Base-by-base conservation (phyloP, 2,797 vertebrate genomes). In the Coregonus suidteri region DNA sequence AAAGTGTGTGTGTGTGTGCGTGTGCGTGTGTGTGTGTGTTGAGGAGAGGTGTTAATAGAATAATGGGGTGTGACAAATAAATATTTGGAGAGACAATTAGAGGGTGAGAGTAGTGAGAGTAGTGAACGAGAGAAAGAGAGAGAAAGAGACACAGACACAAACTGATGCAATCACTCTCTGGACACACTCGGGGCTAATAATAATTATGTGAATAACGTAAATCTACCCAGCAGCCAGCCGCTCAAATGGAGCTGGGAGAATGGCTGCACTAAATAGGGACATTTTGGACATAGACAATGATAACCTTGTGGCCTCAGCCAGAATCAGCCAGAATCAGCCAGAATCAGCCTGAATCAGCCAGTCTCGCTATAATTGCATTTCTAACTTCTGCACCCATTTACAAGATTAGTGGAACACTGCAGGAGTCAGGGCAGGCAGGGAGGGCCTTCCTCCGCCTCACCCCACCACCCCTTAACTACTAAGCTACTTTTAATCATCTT, bases 281-380 rank as follows among this genome's bases (percentile, higher is more conserved):
- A 25, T 25, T 25, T 25, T 25, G 25, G 25, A n/a, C 54, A 18
- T 4, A 56, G 54, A 56, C 18, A 56, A 56, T 56, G 20, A 47
- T 41, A 1, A 47, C 35, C 37, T 25, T 77, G 11, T 14, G 84
- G 62, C 76, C 64, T 79, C 62, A 80, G 41, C 53, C 77, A 78
- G 77, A 25, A 25, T 25, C 25, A 25, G 25, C 25, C 25, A 25
- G 25, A 25, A 25, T 25, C 25, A 25, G 25, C 25, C 25, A 25
- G 25, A 25, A 25, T 25, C 25, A 25, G 25, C 25, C 25, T 25
- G 25, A 66, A 64, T 65, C 75, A 69, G 18, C 18, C 54, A 18
- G 54, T 56, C 54, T 56, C 78, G 78, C 78, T 75, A 72, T 85
- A 88, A 90, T 88, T 90, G 79, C 83, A 83, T 89, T 86, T 85